Evolutionary conservation across 2,113 vertebrate species (phyloP).

Genomic region (Rhabdomys dilectus): DNA sequence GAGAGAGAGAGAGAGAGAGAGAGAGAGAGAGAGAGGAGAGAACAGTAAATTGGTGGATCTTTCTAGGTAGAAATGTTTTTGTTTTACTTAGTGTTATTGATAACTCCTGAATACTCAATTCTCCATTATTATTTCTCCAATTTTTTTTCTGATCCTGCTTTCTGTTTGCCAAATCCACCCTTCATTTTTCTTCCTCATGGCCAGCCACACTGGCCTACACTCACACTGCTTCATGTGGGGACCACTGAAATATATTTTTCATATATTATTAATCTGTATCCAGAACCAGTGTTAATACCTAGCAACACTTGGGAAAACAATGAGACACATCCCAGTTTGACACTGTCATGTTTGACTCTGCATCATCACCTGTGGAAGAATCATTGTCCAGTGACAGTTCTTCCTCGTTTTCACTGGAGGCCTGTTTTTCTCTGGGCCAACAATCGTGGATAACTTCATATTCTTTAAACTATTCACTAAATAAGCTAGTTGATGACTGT

Average conservation of each 20-base stretch:
- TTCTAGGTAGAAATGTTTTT: background rate
- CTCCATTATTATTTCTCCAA: background rate
- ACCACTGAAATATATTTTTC: background rate
- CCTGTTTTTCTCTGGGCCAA: background rate
- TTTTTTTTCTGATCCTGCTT: background rate
- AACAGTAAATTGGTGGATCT: background rate
- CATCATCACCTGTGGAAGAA: background rate
- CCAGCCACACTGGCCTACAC: accelerated
- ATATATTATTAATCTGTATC: background rate
- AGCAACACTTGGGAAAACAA: background rate
- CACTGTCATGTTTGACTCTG: background rate
- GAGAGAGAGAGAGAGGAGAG: no score
- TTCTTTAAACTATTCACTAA: background rate
- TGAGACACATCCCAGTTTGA: background rate
- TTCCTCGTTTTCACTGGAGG: background rate
- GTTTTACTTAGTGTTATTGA: background rate
- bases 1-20: no score
- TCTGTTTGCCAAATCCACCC: background rate
- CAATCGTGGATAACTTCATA: background rate
- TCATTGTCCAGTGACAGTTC: background rate
- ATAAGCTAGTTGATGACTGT: background rate
- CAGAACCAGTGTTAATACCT: background rate
- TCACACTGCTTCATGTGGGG: background rate
- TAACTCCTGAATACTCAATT: background rate
- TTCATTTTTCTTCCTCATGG: no score